Conservation (phyloP, 2,797 vertebrate genomes). For the Alectoris magna region DNA sequence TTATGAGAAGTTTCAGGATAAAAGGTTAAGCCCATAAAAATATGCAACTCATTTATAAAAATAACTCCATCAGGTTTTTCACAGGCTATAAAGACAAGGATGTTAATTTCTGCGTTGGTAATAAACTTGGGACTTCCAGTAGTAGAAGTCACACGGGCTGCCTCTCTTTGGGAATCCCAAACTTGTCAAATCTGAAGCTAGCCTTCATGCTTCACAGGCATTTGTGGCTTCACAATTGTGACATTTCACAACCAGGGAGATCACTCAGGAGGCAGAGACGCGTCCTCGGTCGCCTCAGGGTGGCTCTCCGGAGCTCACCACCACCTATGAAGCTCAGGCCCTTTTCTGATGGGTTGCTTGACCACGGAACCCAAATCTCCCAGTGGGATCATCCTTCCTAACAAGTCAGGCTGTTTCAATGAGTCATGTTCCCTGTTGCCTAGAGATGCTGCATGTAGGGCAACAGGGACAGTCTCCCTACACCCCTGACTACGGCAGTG, state of each 20-base stretch:
- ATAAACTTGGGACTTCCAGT: not conserved
- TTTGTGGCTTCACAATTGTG: not conserved
- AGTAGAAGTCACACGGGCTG: not conserved
- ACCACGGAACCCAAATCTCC: not conserved
- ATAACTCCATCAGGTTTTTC: slow-evolving; percentile 58
- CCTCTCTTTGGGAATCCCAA: not conserved
- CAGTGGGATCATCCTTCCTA: not conserved
- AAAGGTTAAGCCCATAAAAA: slow-evolving; percentile 68
- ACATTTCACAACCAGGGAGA: not conserved
- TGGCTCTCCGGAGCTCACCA: not conserved
- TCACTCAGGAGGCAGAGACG: not conserved
- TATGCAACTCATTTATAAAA: slow-evolving; percentile 54
- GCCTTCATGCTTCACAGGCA: not conserved
- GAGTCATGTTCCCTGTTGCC: not conserved
- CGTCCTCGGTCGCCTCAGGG: not conserved
- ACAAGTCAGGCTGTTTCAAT: not conserved
- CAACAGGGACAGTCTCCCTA: not conserved
- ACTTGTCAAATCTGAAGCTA: not conserved
- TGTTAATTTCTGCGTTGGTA: slow-evolving; percentile 21
- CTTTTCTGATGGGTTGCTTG: not conserved
- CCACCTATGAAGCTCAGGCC: not conserved
- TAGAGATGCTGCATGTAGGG: not conserved
- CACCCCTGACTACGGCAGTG: accelerated
- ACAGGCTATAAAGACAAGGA: slow-evolving; percentile 5
- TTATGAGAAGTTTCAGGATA: slow-evolving; percentile 51